Percentiles rank a stretch among this genome's conserved stretches.
phyloP scores from a whole-genome alignment of 2,888 invertebrate species.

The Augochlorella aurata region DNA sequence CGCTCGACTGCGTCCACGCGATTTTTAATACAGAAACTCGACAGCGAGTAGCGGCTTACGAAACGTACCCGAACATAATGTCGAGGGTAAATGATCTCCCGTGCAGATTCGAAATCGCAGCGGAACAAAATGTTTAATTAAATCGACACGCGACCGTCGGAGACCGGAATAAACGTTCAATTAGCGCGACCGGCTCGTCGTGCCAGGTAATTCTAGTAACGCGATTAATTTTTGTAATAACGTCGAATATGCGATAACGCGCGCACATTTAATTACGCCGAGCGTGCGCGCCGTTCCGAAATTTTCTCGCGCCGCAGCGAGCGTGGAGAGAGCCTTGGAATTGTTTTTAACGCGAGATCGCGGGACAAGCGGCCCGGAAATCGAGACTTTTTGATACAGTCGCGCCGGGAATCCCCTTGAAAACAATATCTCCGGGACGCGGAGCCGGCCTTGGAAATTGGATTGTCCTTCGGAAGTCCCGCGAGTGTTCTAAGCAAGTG shows the following conservation, averaged over 20 bases:
- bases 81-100: neutral
- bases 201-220: constrained; percentile 48
- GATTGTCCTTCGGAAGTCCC: constrained; percentile 66
- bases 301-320: neutral
- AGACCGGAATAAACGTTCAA: constrained; percentile 46
- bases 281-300: too few relatives aligned
- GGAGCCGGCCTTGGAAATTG: constrained; percentile 62
- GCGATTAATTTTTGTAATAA: constrained; percentile 62
- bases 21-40: neutral
- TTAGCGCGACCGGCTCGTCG: constrained; percentile 30
- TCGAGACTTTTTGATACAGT: constrained; percentile 19
- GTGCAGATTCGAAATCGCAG: constrained; percentile 12
- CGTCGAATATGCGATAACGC: neutral
- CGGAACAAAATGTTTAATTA: constrained; percentile 43
- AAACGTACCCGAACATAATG: neutral
- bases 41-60: neutral
- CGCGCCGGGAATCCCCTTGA: constrained; percentile 42
- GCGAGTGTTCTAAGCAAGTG: constrained; percentile 59
- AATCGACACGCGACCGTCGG: constrained; percentile 16
- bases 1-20: neutral
- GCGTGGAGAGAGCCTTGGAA: neutral
- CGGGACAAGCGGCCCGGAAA: neutral
- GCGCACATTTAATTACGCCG: constrained; percentile 9
- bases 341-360: neutral
- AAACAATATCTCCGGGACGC: constrained; percentile 60